Evolutionary conservation across 2,797 vertebrate genomes (phyloP).

Genomic region (Sphenodon punctatus): DNA sequence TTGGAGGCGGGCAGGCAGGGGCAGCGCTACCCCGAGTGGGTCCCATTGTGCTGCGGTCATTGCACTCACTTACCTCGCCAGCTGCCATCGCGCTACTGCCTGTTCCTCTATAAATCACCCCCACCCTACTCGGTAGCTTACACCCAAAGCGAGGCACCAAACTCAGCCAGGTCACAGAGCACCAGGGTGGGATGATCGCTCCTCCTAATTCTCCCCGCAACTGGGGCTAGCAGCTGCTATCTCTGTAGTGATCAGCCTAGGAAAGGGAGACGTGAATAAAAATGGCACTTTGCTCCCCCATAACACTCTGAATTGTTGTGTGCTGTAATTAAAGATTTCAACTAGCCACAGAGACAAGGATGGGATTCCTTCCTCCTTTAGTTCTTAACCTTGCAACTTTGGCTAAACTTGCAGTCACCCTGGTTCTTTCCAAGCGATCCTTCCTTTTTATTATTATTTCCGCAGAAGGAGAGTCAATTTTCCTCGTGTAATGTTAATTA

Average conservation of each 20-base stretch:
- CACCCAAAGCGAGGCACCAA: not conserved
- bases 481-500: too few species aligned
- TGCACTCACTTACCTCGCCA: not conserved
- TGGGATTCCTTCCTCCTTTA: not conserved
- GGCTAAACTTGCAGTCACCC: not conserved
- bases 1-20: too few species aligned
- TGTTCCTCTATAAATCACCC: not conserved
- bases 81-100: not conserved
- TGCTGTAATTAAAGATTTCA: not conserved
- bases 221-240: not conserved
- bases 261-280: not conserved
- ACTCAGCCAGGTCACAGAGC: too few species aligned
- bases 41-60: not conserved
- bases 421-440: not conserved
- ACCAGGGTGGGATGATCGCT: too few species aligned
- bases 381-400: slow-evolving; percentile 39
- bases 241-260: not conserved
- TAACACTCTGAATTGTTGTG: too few species aligned
- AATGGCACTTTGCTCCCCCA: not conserved
- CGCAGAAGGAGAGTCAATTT: too few species aligned
- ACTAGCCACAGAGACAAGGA: too few species aligned
- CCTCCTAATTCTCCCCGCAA: too few species aligned
- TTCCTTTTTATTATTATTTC: too few species aligned
- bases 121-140: too few species aligned
- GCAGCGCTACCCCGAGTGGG: not conserved